Conservation (phyloP, 2,888 invertebrate species). For the Perdita meconis region DNA sequence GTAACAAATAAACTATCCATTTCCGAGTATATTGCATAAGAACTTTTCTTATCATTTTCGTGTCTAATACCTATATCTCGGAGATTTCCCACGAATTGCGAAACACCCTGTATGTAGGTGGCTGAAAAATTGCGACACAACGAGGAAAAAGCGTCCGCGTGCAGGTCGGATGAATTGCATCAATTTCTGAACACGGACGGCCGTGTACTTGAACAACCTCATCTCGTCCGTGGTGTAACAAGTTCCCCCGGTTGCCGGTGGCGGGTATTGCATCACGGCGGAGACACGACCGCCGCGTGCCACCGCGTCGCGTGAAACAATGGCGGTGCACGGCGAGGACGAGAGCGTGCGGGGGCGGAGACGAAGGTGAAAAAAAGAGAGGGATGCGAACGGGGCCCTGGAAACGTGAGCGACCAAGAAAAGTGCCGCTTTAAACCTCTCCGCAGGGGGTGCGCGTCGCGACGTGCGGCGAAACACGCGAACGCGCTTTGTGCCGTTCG, state of each 20-base stretch:
- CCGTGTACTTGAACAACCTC: slow-evolving; percentile 13
- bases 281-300: neutral
- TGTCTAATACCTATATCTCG: too few species aligned
- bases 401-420: slow-evolving; percentile 51
- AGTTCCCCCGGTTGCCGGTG: neutral
- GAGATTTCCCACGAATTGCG: too few species aligned
- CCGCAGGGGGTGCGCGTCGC: slow-evolving; percentile 48
- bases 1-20: too few species aligned
- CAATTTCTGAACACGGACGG: slow-evolving; percentile 31
- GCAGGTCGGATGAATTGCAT: slow-evolving; percentile 29
- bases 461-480: slow-evolving; percentile 56
- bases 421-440: slow-evolving; percentile 57
- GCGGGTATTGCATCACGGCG: slow-evolving; percentile 14
- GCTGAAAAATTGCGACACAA: slow-evolving; percentile 34
- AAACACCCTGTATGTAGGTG: slow-evolving; percentile 14
- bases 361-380: neutral
- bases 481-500: slow-evolving; percentile 41
- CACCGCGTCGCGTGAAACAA: neutral
- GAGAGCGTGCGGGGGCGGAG: too few species aligned
- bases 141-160: neutral
- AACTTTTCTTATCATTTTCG: too few species aligned
- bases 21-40: too few species aligned
- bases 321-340: slow-evolving; percentile 1
- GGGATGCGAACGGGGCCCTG: slow-evolving; percentile 11
- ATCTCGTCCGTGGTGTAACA: slow-evolving; percentile 23